Conservation (phyloP, 2,113 vertebrate genomes). For the Castor canadensis region DNA sequence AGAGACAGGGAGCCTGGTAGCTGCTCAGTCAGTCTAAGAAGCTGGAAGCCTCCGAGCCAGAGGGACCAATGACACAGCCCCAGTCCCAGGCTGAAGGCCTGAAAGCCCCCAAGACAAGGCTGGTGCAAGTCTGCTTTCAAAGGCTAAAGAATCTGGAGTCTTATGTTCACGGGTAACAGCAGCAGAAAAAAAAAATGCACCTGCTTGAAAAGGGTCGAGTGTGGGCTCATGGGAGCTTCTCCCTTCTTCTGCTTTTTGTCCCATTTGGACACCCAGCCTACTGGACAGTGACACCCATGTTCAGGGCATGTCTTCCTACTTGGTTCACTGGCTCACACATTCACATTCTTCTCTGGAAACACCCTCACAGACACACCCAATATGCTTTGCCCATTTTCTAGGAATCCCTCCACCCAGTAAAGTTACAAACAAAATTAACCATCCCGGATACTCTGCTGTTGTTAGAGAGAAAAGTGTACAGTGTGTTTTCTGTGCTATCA, state of each 20-base stretch:
- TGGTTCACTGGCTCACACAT: neutral
- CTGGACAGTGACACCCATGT: neutral
- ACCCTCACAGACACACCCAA: neutral
- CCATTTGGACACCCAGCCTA: neutral
- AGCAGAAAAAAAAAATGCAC: neutral
- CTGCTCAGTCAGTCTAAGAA: neutral
- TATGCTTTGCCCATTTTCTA: neutral
- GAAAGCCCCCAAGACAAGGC: neutral
- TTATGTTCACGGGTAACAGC: neutral
- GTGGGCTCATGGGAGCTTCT: fast-evolving
- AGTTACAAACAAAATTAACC: neutral
- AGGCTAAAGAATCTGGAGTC: neutral
- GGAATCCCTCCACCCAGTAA: neutral
- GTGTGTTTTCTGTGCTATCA: neutral
- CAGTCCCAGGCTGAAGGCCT: neutral
- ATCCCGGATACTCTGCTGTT: neutral
- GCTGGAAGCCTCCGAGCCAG: neutral
- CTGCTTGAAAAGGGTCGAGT: neutral
- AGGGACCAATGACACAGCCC: neutral
- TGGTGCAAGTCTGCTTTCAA: neutral
- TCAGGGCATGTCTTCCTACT: neutral
- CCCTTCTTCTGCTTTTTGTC: neutral
- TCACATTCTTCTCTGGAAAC: neutral
- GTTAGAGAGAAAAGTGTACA: neutral
- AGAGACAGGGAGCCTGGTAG: neutral